These are phyloP conservation scores for Hiodon alosoides DNA, from an alignment of 2,113 vertebrate genomes.

Conservation along the genomic window DNA sequence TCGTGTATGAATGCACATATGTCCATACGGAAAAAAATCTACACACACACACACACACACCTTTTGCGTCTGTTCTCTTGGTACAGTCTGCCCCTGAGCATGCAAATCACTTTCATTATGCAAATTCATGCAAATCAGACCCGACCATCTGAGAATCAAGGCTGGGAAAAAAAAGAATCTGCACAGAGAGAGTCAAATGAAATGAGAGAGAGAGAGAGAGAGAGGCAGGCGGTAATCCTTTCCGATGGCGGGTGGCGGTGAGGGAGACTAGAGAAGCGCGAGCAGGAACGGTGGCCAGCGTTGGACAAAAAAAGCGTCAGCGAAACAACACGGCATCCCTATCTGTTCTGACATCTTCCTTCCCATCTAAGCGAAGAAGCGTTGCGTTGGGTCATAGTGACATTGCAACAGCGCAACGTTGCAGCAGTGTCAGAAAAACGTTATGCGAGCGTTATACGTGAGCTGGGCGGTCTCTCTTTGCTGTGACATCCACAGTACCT, in stretches of 20 bases:
- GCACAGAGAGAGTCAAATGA: conserved; percentile 53
- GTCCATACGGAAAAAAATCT: neutral
- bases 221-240: conserved; percentile 31
- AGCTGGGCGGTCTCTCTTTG: neutral
- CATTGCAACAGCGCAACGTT: too few relatives aligned
- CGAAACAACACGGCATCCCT: neutral
- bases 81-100: conserved; percentile 85
- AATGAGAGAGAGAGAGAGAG: conserved; percentile 42
- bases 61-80: conserved; percentile 74
- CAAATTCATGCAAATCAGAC: conserved; percentile 94
- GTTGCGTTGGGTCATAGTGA: too few relatives aligned
- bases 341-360: neutral
- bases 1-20: neutral
- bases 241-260: neutral
- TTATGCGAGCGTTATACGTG: neutral
- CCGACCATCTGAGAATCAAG: conserved; percentile 79
- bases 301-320: neutral
- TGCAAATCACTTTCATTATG: conserved; percentile 97
- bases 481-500: too few relatives aligned
- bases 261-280: neutral
- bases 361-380: too few relatives aligned
- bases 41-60: conserved; percentile 6
- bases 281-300: neutral
- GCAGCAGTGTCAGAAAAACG: too few relatives aligned
- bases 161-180: conserved; percentile 47